Conservation (phyloP, 2,113 vertebrate genomes). For the Ceratotherium simum region DNA sequence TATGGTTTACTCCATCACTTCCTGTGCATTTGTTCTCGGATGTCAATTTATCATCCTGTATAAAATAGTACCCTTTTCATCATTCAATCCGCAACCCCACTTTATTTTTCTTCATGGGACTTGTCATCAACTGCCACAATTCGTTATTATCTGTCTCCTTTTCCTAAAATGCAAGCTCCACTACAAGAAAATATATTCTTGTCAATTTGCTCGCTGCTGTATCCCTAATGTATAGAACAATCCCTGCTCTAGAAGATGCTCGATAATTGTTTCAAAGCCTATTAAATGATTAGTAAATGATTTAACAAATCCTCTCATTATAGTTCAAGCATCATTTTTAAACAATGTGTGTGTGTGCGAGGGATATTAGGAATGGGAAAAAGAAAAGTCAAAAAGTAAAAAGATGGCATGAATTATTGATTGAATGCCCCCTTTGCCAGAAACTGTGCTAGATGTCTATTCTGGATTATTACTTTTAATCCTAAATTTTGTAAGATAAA, state of each 20-base stretch:
- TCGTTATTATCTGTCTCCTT: neutral
- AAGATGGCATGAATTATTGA: neutral
- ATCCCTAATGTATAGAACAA: neutral
- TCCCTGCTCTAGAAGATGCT: neutral
- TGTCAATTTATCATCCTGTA: neutral
- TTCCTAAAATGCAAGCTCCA: neutral
- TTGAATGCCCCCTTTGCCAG: neutral
- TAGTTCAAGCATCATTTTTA: slow-evolving; percentile 21
- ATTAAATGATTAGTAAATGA: neutral
- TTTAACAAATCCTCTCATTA: neutral
- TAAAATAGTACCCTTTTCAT: neutral
- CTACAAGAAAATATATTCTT: neutral
- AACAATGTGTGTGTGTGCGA: neutral
- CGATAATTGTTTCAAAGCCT: slow-evolving; percentile 20
- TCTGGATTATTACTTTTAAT: neutral
- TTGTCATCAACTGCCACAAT: neutral
- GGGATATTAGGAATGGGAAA: neutral
- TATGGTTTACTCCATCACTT: neutral
- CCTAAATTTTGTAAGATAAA: slow-evolving; percentile 22
- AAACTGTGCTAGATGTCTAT: neutral
- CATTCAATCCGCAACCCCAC: neutral
- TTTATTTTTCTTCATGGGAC: neutral
- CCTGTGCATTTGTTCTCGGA: neutral
- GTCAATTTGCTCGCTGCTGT: neutral
- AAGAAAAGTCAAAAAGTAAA: neutral